Evolutionary conservation across 2,113 vertebrate genomes (phyloP), one percentile per base, ranked within the genome.

Genomic region (Trichomycterus rosablanca): DNA sequence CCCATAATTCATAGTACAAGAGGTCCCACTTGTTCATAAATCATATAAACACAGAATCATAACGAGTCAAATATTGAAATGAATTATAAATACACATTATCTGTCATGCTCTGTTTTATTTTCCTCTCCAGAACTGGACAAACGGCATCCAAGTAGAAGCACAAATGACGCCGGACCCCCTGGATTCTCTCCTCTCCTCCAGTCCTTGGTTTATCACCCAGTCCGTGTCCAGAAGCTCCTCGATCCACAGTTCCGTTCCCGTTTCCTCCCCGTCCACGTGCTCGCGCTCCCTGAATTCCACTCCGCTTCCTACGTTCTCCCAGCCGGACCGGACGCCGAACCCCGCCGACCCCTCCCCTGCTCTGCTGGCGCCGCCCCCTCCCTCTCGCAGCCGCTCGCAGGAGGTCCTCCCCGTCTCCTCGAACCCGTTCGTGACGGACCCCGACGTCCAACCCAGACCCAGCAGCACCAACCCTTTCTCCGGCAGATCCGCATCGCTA

Each of bases 391-490:
- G 81, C 43, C 82, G 84, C 34, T 89, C 89, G 6, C 91, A 90
- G 74, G 91, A 91, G 67, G 81, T 75, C 5, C 75, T 68, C 7
- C 78, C 63, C 1, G 76, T 73, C 46, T 93, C 90, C 58, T 86
- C 88, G 1, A 85, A 86, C 65, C 85, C 84, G 0, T 88, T 92
- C 69, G 60, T 61, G 1, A 3, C 50, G 0, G 84, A 88, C 14
- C 51, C 50, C 0, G 84, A 88, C 14, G 54, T 71, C 1, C 86
- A 83, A 0, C 68, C 79, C 30, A 80, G 81, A 59, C 80, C 74
- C 43, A 84, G 34, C 74, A 80, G 83, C 80, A 84, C 89, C 61
- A 93, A 93, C 53, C 92, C 92, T 12, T 95, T 94, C 75, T 80
- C 81, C 0, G 85, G 88, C 49, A 81, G 82, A 7, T 3, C 11